Evolutionary conservation across 2,797 vertebrate species (phyloP), one percentile per base, ranked within the genome.

Genomic region (Ciconia nigra): DNA sequence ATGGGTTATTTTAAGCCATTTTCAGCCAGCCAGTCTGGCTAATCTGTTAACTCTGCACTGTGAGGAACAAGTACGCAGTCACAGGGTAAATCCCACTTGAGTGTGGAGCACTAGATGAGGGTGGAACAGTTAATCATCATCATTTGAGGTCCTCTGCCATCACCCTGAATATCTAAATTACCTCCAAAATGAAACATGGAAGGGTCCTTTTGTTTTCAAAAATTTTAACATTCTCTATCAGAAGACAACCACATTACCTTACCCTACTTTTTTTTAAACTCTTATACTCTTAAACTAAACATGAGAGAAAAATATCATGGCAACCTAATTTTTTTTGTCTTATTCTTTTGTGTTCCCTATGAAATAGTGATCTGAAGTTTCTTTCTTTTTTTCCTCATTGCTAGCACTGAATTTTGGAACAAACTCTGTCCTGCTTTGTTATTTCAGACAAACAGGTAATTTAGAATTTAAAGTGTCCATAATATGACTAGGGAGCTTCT

Each of bases 1-100:
- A 88, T 28, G 33, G 61, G 47, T 73, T 80, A 73, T 96, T 94
- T 95, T 51, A 86, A 90, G 49, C 17, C 54, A 88, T 91, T 96
- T 93, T 62, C 82, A 88, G 41, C 5, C 72, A 77, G 24, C 42
- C 49, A 20, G 13, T 35, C 57, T 67, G 79, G 65, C 52, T 85
- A 28, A 79, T 73, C 26, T 70, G 29, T 69, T 58, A 89, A 46
- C 11, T 63, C 57, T 57, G 33, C 54, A 35, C 90, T 71, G 47
- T 33, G 65, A 55, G 47, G 65, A 87, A 16, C 25, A 62, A 55
- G 33, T 26, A 35, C 13, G 39, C 3, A 41, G 65, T 47, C 65
- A 67, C 16, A 49, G 35, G 4, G 8, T 61, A 57, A 66, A 7
- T 22, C 42, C 16, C 58, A 9, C 37, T 55, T 44, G 35, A 71